These are phyloP conservation scores for Aphrocallistes beatrix DNA, from an alignment of 37 sponge, comb jelly and placozoan genomes.

Conservation along the genomic window DNA sequence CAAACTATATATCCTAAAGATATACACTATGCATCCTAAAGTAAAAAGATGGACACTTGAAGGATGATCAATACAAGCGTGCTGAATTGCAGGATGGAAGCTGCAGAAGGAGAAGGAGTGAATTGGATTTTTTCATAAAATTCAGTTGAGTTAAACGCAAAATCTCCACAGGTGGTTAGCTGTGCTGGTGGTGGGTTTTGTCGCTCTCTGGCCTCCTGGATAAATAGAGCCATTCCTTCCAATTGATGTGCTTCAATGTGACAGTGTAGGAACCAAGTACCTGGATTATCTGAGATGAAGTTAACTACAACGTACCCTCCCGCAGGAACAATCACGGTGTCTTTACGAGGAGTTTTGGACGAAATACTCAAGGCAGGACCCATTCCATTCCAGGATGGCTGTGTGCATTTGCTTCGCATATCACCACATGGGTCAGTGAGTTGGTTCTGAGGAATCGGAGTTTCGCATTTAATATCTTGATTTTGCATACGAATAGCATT, in stretches of 20 bases:
- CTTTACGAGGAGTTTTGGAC: conserved; percentile 33
- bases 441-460: neutral
- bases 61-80: too few relatives aligned
- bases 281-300: conserved; percentile 69
- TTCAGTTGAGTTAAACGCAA: neutral
- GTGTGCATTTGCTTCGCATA: neutral
- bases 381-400: neutral
- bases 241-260: conserved; percentile 69
- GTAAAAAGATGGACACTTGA: too few relatives aligned
- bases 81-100: too few relatives aligned
- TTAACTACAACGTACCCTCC: conserved; percentile 71
- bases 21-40: too few relatives aligned
- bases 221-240: conserved; percentile 60
- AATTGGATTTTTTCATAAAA: neutral
- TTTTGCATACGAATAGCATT: neutral
- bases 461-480: conserved; percentile 23
- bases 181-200: conserved; percentile 29
- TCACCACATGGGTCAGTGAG: neutral
- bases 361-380: neutral
- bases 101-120: neutral
- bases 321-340: conserved; percentile 70
- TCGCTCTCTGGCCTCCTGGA: conserved; percentile 29
- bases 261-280: conserved; percentile 85
- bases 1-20: too few relatives aligned
- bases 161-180: conserved; percentile 24